Evolutionary conservation across 2,888 invertebrate genomes (phyloP).

Genomic region (Sphaeridia pumilis): DNA sequence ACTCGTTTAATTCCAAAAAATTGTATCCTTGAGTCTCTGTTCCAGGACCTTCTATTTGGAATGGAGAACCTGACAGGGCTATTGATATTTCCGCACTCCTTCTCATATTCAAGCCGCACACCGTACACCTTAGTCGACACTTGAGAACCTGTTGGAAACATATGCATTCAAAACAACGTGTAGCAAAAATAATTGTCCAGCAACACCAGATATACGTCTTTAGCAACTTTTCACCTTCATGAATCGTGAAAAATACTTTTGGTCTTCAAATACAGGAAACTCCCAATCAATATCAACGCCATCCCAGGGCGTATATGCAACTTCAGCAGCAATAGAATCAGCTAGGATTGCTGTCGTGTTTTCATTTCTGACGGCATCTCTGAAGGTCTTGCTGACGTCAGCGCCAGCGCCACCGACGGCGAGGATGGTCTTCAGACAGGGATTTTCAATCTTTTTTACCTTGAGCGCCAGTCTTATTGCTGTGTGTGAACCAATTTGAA

Average conservation of each 20-base stretch:
- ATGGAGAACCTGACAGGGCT: too few relatives aligned
- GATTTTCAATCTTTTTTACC: neutral
- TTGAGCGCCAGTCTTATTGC: neutral
- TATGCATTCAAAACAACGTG: neutral
- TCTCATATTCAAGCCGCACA: too few relatives aligned
- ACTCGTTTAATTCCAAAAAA: too few relatives aligned
- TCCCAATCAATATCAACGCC: constrained; percentile 22
- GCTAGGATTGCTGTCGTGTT: neutral
- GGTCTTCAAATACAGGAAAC: too few relatives aligned
- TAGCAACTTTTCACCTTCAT: constrained; percentile 40
- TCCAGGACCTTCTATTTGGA: too few relatives aligned
- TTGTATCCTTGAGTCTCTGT: too few relatives aligned
- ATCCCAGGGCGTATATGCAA: constrained; percentile 3
- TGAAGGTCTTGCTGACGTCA: neutral
- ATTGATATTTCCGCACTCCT: too few relatives aligned
- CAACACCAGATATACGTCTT: constrained; percentile 23
- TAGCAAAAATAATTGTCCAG: too few relatives aligned
- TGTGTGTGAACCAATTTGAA: too few relatives aligned
- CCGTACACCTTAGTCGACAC: too few relatives aligned
- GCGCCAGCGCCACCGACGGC: neutral
- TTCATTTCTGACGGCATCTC: neutral
- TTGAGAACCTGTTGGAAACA: neutral
- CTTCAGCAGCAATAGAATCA: neutral
- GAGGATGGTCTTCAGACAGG: neutral
- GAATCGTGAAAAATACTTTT: too few relatives aligned